A percentile compares a stretch with the other conserved stretches of the same genome.
phyloP scores from a whole-genome alignment of 1,140 invertebrate species.

The Wiebesia pumilae region DNA sequence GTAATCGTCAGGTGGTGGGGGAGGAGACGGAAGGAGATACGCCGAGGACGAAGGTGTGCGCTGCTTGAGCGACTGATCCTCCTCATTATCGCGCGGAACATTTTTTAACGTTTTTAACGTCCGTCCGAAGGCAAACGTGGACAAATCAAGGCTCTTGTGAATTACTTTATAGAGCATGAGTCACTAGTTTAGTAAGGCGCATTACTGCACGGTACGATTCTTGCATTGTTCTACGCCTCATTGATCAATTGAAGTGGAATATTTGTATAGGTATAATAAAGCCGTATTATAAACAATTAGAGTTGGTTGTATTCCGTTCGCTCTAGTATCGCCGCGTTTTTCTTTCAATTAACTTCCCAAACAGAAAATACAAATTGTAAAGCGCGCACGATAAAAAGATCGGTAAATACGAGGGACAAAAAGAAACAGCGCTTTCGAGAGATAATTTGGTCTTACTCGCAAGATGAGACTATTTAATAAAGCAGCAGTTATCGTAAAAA shows the following conservation, averaged over 20 bases:
- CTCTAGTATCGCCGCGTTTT: not conserved
- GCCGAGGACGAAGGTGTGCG: not conserved
- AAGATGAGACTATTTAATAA: too few species aligned
- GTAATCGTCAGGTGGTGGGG: not conserved
- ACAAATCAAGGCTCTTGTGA: not conserved
- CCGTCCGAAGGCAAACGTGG: not conserved
- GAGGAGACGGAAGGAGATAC: not conserved
- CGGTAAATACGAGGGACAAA: not conserved
- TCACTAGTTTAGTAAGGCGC: not conserved
- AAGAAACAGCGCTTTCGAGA: not conserved
- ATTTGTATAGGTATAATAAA: not conserved
- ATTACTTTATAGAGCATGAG: not conserved
- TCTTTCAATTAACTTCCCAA: not conserved
- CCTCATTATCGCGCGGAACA: too few species aligned
- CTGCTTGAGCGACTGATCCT: too few species aligned
- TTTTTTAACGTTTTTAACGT: not conserved
- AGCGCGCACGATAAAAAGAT: not conserved
- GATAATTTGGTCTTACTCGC: too few species aligned
- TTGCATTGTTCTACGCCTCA: not conserved
- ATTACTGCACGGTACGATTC: not conserved
- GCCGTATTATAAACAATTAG: not conserved
- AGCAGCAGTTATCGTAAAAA: too few species aligned
- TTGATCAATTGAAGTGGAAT: not conserved
- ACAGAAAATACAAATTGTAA: not conserved
- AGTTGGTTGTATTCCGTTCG: not conserved